Conservation (phyloP, 2,797 vertebrate genomes). For the Spinus olivaceus region DNA sequence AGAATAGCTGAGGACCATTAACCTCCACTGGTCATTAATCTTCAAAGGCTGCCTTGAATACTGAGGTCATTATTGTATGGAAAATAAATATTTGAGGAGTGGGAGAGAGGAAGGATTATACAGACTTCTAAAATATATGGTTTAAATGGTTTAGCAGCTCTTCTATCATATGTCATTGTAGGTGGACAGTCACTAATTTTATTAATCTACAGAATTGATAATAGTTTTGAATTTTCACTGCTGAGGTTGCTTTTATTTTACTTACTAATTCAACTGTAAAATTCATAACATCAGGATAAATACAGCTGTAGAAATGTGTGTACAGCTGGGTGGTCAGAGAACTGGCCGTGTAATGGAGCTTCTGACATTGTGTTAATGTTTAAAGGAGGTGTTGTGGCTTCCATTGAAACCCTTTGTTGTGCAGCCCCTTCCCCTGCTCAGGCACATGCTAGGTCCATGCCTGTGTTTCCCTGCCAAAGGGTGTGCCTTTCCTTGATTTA, state of each 20-base stretch:
- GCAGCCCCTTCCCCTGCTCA: not conserved
- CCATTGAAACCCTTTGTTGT: not conserved
- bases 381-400: fast-evolving
- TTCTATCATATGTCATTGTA: not conserved
- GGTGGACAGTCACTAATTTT: not conserved
- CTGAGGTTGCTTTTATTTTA: not conserved
- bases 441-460: fast-evolving
- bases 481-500: not conserved
- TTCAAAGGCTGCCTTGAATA: constrained; percentile 23
- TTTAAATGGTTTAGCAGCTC: not conserved
- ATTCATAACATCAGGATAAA: not conserved
- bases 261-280: not conserved
- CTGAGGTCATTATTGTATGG: constrained; percentile 50
- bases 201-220: not conserved
- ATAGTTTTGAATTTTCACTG: not conserved
- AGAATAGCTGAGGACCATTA: constrained; percentile 63
- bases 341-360: not conserved
- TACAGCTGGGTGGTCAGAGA: not conserved
- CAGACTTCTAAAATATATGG: not conserved
- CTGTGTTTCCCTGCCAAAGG: not conserved
- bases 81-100: constrained; percentile 64
- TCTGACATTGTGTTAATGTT: not conserved
- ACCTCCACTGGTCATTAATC: constrained; percentile 58
- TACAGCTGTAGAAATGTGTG: not conserved
- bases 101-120: not conserved